A percentile compares a stretch with the other conserved stretches of the same genome.
Conservation (phyloP, 2,113 vertebrate genomes). For the Sinocyclocheilus anshuiensis region DNA sequence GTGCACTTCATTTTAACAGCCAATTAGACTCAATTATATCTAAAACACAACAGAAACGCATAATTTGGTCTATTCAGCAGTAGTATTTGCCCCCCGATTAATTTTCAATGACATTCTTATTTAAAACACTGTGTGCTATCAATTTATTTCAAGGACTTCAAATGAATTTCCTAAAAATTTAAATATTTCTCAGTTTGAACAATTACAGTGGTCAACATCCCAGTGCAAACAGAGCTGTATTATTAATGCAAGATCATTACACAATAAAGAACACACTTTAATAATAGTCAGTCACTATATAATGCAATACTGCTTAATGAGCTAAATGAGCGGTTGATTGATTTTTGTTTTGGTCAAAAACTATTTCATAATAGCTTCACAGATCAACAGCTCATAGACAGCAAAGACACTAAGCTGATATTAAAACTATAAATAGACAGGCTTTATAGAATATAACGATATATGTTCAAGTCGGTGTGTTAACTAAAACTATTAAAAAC, state of each 20-base stretch:
- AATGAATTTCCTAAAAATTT: background rate
- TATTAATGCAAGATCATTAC: background rate
- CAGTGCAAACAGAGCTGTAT: background rate
- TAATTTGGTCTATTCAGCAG: background rate
- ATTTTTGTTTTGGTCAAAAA: background rate
- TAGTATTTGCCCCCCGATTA: background rate
- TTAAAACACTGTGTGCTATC: background rate
- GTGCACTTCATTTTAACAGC: constrained; percentile 1
- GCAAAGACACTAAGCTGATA: background rate
- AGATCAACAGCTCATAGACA: background rate
- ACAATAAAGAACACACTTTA: background rate
- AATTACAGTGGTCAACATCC: background rate
- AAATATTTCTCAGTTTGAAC: background rate
- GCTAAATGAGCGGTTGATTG: background rate
- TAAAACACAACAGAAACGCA: background rate
- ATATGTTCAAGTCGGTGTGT: background rate
- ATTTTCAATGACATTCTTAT: background rate
- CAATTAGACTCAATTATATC: background rate
- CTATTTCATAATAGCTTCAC: background rate
- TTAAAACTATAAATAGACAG: background rate
- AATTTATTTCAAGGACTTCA: background rate
- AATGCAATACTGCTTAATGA: background rate
- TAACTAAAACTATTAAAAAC: background rate
- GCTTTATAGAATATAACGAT: background rate
- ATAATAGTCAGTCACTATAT: background rate